phyloP scores from a whole-genome alignment of 2,888 invertebrate species.

The Oeneis ivallda region DNA sequence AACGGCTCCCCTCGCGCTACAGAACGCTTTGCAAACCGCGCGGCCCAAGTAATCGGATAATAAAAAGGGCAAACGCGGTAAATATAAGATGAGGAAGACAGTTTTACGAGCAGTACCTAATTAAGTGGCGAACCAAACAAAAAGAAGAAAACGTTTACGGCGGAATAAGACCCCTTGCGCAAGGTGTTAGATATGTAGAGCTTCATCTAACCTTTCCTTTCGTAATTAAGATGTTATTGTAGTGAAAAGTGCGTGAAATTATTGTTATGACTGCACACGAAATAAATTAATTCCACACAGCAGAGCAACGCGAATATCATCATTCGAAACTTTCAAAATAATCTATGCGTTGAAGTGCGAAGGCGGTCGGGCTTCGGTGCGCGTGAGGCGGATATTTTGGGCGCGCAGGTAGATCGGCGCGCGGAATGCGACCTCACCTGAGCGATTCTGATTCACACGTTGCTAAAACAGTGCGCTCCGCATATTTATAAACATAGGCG shows the following conservation, averaged over 20 bases:
- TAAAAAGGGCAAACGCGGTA: slow-evolving; percentile 82
- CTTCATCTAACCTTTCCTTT: slow-evolving; percentile 39
- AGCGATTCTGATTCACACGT: slow-evolving; percentile 73
- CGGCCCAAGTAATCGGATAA: slow-evolving; percentile 81
- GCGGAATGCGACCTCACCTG: slow-evolving; percentile 81
- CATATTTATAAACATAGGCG: slow-evolving; percentile 46
- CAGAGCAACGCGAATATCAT: neutral
- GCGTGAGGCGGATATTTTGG: slow-evolving; percentile 71
- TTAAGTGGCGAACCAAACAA: slow-evolving; percentile 80
- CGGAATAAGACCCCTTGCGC: slow-evolving; percentile 45
- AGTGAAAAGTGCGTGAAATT: neutral
- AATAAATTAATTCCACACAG: neutral
- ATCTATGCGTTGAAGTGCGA: slow-evolving; percentile 50
- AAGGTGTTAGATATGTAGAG: slow-evolving; percentile 46
- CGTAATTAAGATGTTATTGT: neutral
- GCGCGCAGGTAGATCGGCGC: slow-evolving; percentile 70
- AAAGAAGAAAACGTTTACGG: slow-evolving; percentile 73
- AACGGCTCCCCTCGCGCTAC: slow-evolving; percentile 77
- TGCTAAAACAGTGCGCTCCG: slow-evolving; percentile 73
- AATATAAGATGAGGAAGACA: slow-evolving; percentile 83
- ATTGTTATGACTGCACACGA: neutral
- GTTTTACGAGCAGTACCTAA: slow-evolving; percentile 81
- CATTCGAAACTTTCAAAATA: slow-evolving; percentile 50
- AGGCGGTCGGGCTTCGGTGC: slow-evolving; percentile 58
- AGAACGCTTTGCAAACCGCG: slow-evolving; percentile 77